Evolutionary conservation across 1,140 invertebrate species (phyloP).

Genomic region (Nebria ingens): DNA sequence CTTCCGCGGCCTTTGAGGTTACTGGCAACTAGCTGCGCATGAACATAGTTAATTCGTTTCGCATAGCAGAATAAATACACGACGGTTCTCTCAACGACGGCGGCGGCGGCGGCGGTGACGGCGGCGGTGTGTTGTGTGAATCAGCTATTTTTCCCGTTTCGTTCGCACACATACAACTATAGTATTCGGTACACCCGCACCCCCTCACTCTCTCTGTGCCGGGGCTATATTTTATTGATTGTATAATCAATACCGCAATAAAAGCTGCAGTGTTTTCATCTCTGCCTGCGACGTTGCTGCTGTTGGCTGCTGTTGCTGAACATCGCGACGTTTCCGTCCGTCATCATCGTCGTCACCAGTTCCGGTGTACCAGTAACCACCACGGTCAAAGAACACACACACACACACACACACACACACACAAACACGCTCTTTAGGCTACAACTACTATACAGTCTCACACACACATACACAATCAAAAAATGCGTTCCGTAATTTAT

Average conservation of each 20-base stretch:
- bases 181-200: neutral
- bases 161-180: constrained; percentile 13
- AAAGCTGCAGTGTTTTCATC: constrained; percentile 39
- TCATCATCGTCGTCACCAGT: neutral
- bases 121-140: constrained; percentile 14
- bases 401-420: neutral
- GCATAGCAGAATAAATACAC: constrained; percentile 20
- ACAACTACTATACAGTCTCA: no score
- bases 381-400: neutral
- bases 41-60: constrained; percentile 33
- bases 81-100: no score
- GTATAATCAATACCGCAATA: constrained; percentile 40
- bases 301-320: neutral
- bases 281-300: neutral
- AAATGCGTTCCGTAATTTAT: no score
- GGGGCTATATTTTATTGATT: constrained; percentile 38
- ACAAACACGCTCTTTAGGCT: no score
- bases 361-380: neutral
- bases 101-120: constrained; percentile 6
- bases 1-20: constrained; percentile 26
- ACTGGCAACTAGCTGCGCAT: constrained; percentile 26
- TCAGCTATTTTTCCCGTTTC: constrained; percentile 20
- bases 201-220: neutral
- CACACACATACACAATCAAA: no score
- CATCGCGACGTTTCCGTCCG: neutral